Conservation (phyloP, 2,888 invertebrate genomes). For the Drosophila kanekoi region DNA sequence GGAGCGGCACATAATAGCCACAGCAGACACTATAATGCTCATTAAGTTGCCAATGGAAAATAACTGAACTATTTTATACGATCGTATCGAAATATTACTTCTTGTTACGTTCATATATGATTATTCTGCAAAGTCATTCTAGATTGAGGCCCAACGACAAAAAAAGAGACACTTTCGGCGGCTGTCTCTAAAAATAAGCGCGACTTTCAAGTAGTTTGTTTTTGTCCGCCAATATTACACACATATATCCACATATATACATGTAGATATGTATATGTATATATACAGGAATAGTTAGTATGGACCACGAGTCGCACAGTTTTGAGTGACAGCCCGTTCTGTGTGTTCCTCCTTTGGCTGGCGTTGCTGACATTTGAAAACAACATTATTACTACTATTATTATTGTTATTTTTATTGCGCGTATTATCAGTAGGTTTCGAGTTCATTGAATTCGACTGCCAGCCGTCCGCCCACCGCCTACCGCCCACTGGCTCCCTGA, state of each 20-base stretch:
- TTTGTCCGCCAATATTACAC: slow-evolving; percentile 30
- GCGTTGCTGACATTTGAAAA: slow-evolving; percentile 44
- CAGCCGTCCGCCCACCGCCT: slow-evolving; percentile 6
- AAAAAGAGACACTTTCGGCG: slow-evolving; percentile 45
- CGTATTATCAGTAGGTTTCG: slow-evolving; percentile 77
- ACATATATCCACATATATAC: neutral
- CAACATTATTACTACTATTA: slow-evolving; percentile 70
- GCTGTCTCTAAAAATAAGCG: slow-evolving; percentile 48
- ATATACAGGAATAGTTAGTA: slow-evolving; percentile 14
- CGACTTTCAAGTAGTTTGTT: slow-evolving; percentile 65
- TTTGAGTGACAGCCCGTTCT: slow-evolving; percentile 46
- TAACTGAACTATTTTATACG: slow-evolving; percentile 29
- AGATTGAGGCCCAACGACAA: slow-evolving; percentile 33
- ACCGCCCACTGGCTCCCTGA: slow-evolving; percentile 19
- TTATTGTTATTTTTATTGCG: slow-evolving; percentile 62
- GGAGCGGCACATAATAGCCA: slow-evolving; percentile 20
- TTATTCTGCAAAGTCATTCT: slow-evolving; percentile 52
- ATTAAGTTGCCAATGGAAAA: slow-evolving; percentile 43
- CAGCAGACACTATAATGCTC: slow-evolving; percentile 32
- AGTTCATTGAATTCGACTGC: slow-evolving; percentile 75
- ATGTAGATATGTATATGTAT: slow-evolving; percentile 5
- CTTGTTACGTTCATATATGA: slow-evolving; percentile 1
- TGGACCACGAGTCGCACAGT: slow-evolving; percentile 11
- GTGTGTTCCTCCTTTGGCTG: slow-evolving; percentile 24
- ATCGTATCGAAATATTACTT: slow-evolving; percentile 19